These are phyloP conservation scores for Prionailurus viverrinus DNA, from an alignment of 2,113 vertebrate genomes.

Conservation along the genomic window DNA sequence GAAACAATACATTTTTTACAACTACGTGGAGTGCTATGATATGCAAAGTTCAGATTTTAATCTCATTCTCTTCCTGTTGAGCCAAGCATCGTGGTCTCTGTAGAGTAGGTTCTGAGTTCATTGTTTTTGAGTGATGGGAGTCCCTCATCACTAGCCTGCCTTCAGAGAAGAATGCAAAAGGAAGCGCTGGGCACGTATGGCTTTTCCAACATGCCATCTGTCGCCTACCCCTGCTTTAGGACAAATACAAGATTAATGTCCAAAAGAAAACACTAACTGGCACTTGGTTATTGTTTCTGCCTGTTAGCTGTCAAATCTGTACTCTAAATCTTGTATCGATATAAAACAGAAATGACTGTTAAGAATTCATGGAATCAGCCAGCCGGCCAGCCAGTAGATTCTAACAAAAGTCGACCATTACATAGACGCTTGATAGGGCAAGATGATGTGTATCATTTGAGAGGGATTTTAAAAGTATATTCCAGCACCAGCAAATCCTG, in stretches of 20 bases:
- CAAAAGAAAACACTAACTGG: background rate
- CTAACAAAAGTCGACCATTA: background rate
- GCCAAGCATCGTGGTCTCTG: background rate
- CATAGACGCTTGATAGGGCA: background rate
- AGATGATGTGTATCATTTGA: fast-evolving
- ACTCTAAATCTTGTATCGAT: background rate
- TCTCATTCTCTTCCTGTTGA: background rate
- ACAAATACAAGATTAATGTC: background rate
- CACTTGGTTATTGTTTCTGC: background rate
- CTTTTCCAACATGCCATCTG: background rate
- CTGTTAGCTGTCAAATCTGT: background rate
- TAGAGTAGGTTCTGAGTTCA: background rate
- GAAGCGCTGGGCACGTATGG: fast-evolving
- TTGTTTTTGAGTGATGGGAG: background rate
- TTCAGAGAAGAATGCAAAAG: background rate
- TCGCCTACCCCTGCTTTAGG: background rate
- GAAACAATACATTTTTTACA: background rate
- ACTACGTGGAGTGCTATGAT: background rate
- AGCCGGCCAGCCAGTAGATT: background rate
- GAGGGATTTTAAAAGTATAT: background rate
- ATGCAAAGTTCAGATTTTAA: background rate
- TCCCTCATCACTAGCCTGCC: background rate
- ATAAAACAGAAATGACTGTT: background rate
- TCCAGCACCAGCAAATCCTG: too few species aligned
- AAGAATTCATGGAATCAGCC: background rate